phyloP scores from a whole-genome alignment of 2,113 vertebrate genomes.

The Vireo altiloquus region DNA sequence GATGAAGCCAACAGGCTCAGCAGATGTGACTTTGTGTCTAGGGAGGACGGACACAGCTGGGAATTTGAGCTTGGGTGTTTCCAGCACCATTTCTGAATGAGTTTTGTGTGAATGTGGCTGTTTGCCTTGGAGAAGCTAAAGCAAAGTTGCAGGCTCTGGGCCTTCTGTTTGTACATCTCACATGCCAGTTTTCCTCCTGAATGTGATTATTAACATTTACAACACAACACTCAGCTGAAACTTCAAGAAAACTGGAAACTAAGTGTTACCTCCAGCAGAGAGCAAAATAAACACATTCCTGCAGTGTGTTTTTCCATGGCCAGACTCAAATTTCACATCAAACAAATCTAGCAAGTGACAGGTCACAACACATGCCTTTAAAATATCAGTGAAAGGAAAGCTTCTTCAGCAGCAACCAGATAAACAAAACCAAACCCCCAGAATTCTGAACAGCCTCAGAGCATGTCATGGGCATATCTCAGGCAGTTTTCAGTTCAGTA shows the following conservation, averaged over 20 bases:
- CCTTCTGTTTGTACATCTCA: neutral
- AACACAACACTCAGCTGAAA: neutral
- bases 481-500: neutral
- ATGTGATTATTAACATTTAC: neutral
- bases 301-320: neutral
- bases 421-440: neutral
- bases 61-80: neutral
- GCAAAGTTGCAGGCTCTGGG: neutral
- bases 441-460: neutral
- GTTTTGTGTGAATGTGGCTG: neutral
- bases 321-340: conserved; percentile 11
- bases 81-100: neutral
- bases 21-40: fast-evolving
- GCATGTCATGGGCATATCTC: fast-evolving
- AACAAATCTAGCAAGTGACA: conserved; percentile 3
- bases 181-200: neutral
- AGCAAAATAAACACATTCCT: conserved; percentile 23
- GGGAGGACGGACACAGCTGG: neutral
- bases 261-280: conserved; percentile 9
- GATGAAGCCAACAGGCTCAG: neutral
- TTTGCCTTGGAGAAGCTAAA: neutral
- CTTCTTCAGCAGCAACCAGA: conserved; percentile 1
- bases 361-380: neutral
- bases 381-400: neutral
- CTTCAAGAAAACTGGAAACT: neutral